Base-by-base conservation (phyloP, 2,113 vertebrate species). In the Onychostruthus taczanowskii region DNA sequence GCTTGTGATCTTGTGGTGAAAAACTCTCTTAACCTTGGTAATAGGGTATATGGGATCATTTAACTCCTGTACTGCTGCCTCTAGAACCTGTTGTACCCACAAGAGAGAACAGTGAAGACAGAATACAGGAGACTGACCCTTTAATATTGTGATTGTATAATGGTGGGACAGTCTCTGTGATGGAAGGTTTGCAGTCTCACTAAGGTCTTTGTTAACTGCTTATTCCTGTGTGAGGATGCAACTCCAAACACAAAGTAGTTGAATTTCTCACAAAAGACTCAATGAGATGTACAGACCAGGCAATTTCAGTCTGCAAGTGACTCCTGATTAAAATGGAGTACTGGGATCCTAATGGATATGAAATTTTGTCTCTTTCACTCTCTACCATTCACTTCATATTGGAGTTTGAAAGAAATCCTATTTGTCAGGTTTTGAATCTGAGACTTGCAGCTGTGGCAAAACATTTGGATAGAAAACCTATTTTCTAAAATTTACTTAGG, bases 401-500 rank as follows among this genome's bases (percentile, higher is more conserved):
- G 63, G 63, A 68, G 37, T 94, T 89, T 94, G 95, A 95, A 94
- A 94, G 79, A 93, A 96, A 95, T 52, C 37, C 86, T 35, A 39
- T 93, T 93, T 94, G 94, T 93, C 92, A 92, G 70, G 58, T 87
- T 96, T 89, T 3, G 9, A 89, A 87, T 78, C 69, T 72, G 56
- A 0, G 5, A n/a, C 23, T 85, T 68, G 79, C 88, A 91, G 93
- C 92, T 93, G 86, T 80, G 80, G 83, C 62, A 90, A 96, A 95
- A 87, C 92, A 93, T 87, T 94, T 95, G 88, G 78, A 89, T 70
- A 88, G 79, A 83, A 96, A 96, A 86, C 74, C 82, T 43, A 67
- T 93, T 94, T 96, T 94, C 72, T 76, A 59, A 95, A 95, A 95
- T 81, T 92, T 93, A 89, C 90, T 96, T 81, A 84, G 64, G 68